phyloP scores from a whole-genome alignment of 2,888 invertebrate species.

The Drosophila lacicola region DNA sequence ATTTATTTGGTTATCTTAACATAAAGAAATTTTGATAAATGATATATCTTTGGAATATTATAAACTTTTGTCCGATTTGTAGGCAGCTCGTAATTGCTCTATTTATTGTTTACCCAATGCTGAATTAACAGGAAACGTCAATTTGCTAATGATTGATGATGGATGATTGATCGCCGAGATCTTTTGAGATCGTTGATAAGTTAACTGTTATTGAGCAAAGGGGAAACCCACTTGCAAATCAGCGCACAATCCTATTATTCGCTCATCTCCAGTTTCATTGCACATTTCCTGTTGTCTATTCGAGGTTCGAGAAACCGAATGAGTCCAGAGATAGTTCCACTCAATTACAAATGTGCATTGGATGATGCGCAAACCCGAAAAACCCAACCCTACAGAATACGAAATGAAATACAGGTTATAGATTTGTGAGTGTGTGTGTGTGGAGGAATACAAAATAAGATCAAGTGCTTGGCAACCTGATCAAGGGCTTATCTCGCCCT shows the following conservation, averaged over 20 bases:
- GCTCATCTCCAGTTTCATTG: slow-evolving; percentile 43
- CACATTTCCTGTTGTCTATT: slow-evolving; percentile 49
- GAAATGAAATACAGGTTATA: neutral
- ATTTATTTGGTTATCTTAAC: too few species aligned
- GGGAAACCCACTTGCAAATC: slow-evolving; percentile 33
- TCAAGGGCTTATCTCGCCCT: slow-evolving; percentile 73
- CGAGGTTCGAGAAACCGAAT: slow-evolving; percentile 1
- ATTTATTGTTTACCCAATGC: neutral
- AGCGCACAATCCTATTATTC: slow-evolving; percentile 15
- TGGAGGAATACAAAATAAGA: slow-evolving; percentile 34
- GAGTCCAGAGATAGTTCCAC: slow-evolving; percentile 5
- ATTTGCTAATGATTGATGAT: slow-evolving; percentile 10
- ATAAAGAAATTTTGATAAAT: neutral
- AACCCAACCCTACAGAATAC: neutral
- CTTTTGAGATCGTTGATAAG: slow-evolving; percentile 1
- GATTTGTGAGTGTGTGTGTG: neutral
- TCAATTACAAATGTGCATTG: slow-evolving; percentile 45
- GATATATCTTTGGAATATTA: neutral
- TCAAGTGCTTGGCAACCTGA: slow-evolving; percentile 77
- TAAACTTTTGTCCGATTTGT: too few species aligned
- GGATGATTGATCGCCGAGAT: slow-evolving; percentile 21
- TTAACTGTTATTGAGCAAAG: neutral
- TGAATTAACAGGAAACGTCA: slow-evolving; percentile 30
- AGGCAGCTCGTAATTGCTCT: neutral
- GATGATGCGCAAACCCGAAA: slow-evolving; percentile 32